phyloP scores from a whole-genome alignment of 1,140 invertebrate species.

The Drosophila mojavensis region DNA sequence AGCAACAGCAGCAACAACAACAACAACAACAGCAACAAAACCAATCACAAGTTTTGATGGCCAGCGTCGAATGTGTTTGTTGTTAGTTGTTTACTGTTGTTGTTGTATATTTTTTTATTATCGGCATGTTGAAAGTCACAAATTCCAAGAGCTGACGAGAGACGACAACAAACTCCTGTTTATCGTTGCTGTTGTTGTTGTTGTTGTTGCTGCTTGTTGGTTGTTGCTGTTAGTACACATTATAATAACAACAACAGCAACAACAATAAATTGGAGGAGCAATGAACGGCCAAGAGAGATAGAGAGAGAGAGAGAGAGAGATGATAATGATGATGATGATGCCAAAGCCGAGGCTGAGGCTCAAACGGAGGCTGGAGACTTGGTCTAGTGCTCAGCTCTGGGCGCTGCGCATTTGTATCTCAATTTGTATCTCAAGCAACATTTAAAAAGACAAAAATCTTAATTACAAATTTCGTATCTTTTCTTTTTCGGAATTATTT shows the following conservation, averaged over 20 bases:
- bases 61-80: slow-evolving; percentile 24
- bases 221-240: slow-evolving; percentile 49
- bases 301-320: not conserved
- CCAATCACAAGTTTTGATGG: slow-evolving; percentile 50
- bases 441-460: slow-evolving; percentile 27
- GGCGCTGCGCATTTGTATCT: slow-evolving; percentile 11
- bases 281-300: slow-evolving; percentile 15
- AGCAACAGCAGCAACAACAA: slow-evolving; percentile 9
- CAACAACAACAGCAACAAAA: slow-evolving; percentile 24
- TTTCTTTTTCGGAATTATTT: not conserved
- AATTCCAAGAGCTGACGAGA: slow-evolving; percentile 28
- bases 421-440: slow-evolving; percentile 26
- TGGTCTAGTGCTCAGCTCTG: slow-evolving; percentile 6
- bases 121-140: slow-evolving; percentile 50
- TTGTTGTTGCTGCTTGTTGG: slow-evolving; percentile 16
- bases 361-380: slow-evolving; percentile 4
- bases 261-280: slow-evolving; percentile 16
- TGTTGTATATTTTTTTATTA: slow-evolving; percentile 27
- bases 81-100: slow-evolving; percentile 6
- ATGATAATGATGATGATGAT: slow-evolving; percentile 10
- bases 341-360: not conserved
- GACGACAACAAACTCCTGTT: slow-evolving; percentile 40
- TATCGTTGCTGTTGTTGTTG: slow-evolving; percentile 41
- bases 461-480: slow-evolving; percentile 23
- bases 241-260: slow-evolving; percentile 20